Evolutionary conservation across 1,140 invertebrate genomes (phyloP).

Genomic region (Plutomurus gul): DNA sequence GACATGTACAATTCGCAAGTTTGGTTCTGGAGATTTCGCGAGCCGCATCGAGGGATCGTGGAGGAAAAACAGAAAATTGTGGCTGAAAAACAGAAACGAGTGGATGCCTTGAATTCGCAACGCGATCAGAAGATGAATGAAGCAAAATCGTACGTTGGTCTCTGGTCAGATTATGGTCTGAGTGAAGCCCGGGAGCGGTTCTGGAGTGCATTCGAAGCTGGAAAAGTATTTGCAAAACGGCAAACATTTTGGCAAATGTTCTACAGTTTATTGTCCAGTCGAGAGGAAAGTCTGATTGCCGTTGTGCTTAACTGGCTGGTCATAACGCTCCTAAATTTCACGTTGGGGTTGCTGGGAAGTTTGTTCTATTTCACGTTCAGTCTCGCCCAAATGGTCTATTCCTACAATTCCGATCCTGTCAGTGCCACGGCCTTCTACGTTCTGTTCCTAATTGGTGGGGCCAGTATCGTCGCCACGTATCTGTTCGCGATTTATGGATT

Average conservation of each 20-base stretch:
- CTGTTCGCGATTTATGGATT: conserved; percentile 10
- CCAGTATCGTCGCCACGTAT: conserved; percentile 37
- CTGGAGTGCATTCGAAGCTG: conserved; percentile 33
- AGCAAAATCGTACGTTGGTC: conserved; percentile 21
- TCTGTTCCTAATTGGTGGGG: background rate
- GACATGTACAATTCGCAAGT: conserved; percentile 19
- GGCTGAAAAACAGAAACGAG: background rate
- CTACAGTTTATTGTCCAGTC: background rate
- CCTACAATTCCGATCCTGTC: background rate
- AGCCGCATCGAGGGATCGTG: background rate
- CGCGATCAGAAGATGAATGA: background rate
- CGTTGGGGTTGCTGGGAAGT: conserved; percentile 21
- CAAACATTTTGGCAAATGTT: conserved; percentile 38
- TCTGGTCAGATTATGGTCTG: conserved; percentile 38
- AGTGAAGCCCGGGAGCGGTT: background rate
- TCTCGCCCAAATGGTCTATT: conserved; percentile 1
- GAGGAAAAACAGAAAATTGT: background rate
- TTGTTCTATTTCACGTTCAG: conserved; percentile 27
- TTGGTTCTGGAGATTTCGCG: conserved; percentile 33
- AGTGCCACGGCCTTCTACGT: conserved; percentile 10
- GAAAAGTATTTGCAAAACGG: conserved; percentile 36
- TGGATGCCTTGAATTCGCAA: background rate
- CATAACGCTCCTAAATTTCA: conserved; percentile 27
- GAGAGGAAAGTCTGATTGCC: background rate
- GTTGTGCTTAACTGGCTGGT: conserved; percentile 7